Percentiles rank a stretch among this genome's conserved stretches.
phyloP scores from a whole-genome alignment of 2,888 invertebrate genomes.

The Tupiocoris notatus region DNA sequence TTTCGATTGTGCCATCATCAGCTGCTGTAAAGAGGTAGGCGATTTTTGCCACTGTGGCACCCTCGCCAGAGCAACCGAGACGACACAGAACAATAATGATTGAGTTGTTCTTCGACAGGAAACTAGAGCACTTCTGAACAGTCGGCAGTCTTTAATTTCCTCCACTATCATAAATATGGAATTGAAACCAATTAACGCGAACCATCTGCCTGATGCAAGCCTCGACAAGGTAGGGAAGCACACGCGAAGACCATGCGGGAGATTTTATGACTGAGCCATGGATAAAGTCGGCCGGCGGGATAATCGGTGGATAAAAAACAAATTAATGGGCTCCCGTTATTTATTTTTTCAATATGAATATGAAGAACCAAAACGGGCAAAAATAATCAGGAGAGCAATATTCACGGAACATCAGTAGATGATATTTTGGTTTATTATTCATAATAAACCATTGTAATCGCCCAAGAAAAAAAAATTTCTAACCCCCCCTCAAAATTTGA shows the following conservation, averaged over 20 bases:
- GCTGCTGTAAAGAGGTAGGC: constrained; percentile 6
- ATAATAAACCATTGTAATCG: too few species aligned
- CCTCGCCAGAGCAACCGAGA: constrained; percentile 22
- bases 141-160: constrained; percentile 1
- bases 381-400: too few species aligned
- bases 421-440: too few species aligned
- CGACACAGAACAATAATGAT: constrained; percentile 8
- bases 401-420: too few species aligned
- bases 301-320: too few species aligned
- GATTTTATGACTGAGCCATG: constrained; percentile 16
- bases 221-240: constrained; percentile 20
- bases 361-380: too few species aligned
- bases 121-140: constrained; percentile 3
- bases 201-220: constrained; percentile 24
- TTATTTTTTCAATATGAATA: too few species aligned
- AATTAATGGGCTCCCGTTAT: too few species aligned
- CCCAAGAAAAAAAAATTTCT: too few species aligned
- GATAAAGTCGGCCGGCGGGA: neutral
- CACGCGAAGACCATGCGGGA: neutral
- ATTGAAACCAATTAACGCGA: constrained; percentile 6
- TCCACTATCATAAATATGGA: constrained; percentile 1
- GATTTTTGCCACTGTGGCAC: neutral
- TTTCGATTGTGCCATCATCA: constrained; percentile 11
- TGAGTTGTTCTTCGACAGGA: constrained; percentile 9
- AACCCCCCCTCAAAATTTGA: too few species aligned